A percentile compares a stretch with the other conserved stretches of the same genome.
phyloP scores from a whole-genome alignment of 2,888 invertebrate genomes.

The Pycnomerus fuliginosus region DNA sequence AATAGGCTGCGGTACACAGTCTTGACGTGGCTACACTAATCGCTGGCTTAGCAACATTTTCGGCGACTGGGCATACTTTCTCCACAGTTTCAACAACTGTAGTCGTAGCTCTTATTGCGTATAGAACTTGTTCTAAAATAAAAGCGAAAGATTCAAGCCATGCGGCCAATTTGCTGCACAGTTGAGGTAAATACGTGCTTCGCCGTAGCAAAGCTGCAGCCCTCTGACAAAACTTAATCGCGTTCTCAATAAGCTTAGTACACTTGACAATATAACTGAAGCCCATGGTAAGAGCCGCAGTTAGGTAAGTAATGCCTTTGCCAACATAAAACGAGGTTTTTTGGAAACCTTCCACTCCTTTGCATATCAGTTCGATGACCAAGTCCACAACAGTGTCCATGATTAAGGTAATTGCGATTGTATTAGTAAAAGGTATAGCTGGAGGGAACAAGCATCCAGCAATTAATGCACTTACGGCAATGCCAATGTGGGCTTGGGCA shows the following conservation, averaged over 20 bases:
- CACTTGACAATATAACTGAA: conserved; percentile 3
- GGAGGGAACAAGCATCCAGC: conserved; percentile 5
- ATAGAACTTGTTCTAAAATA: too few species aligned
- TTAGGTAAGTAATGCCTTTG: conserved; percentile 5
- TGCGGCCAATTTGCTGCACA: conserved; percentile 1
- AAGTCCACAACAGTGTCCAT: conserved; percentile 6
- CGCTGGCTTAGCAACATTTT: too few species aligned
- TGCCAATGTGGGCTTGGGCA: conserved; percentile 6
- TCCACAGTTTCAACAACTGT: too few species aligned
- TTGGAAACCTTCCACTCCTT: neutral
- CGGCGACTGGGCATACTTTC: too few species aligned
- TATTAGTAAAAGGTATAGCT: conserved; percentile 2
- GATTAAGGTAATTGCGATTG: conserved; percentile 3
- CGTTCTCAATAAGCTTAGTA: conserved; percentile 2
- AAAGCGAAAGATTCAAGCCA: too few species aligned
- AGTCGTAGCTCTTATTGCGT: too few species aligned
- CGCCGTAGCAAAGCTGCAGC: conserved; percentile 1
- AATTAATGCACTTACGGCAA: conserved; percentile 4
- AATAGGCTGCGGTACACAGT: too few species aligned
- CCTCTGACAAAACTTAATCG: conserved; percentile 1
- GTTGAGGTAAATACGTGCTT: conserved; percentile 2
- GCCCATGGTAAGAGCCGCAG: conserved; percentile 3
- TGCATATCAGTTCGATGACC: neutral
- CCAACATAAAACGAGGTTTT: neutral
- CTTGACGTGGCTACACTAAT: too few species aligned